Evolutionary conservation across 2,113 vertebrate genomes (phyloP).

Genomic region (Protomyctophum bolini): DNA sequence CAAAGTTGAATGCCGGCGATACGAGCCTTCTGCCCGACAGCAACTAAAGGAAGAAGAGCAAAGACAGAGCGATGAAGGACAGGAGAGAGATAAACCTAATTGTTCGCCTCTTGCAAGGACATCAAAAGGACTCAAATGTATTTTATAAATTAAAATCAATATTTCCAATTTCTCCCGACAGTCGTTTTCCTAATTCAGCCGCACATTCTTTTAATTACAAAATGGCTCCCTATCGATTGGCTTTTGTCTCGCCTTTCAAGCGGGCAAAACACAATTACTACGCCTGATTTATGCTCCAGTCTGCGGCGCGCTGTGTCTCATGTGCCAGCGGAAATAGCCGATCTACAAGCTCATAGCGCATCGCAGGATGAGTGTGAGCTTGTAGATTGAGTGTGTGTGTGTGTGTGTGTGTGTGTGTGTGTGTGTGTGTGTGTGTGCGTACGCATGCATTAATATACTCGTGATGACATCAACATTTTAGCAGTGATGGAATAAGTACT

Average conservation of each 20-base stretch:
- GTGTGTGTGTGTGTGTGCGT: background rate
- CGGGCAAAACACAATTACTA: constrained; percentile 41
- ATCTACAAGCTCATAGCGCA: too few species aligned
- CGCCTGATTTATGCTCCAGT: background rate
- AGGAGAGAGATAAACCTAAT: constrained; percentile 70
- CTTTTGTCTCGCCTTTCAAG: constrained; percentile 68
- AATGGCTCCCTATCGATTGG: constrained; percentile 90
- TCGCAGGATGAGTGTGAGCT: background rate
- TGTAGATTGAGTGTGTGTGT: background rate
- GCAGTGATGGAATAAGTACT: too few species aligned
- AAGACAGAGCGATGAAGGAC: constrained; percentile 15
- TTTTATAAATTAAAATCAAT: constrained; percentile 95
- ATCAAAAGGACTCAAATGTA: constrained; percentile 83
- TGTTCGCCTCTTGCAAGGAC: constrained; percentile 80
- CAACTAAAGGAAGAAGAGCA: too few species aligned
- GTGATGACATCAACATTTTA: too few species aligned
- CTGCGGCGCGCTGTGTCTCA: too few species aligned
- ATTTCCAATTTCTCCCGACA: constrained; percentile 89
- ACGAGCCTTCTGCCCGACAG: too few species aligned
- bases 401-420: background rate
- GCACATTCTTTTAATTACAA: constrained; percentile 90
- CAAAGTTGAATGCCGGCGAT: too few species aligned
- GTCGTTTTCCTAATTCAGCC: constrained; percentile 90
- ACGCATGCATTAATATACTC: too few species aligned
- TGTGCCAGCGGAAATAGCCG: too few species aligned